phyloP scores from a whole-genome alignment of 2,797 vertebrate genomes.

The Bradypodion ventrale region DNA sequence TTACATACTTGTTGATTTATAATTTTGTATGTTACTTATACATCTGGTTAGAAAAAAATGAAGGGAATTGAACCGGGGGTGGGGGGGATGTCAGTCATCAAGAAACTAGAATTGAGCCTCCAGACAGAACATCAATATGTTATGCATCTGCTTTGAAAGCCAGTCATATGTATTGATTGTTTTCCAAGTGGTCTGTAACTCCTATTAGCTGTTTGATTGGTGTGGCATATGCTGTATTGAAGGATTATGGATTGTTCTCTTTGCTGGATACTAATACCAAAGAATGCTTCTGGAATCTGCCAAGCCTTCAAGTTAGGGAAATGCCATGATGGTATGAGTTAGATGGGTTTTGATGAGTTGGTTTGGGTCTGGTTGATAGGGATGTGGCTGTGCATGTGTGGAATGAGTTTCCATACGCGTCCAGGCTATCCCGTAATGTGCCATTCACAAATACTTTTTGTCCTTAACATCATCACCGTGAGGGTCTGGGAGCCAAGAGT shows the following conservation, averaged over 20 bases:
- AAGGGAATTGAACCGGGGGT: conserved; percentile 44
- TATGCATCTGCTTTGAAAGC: conserved; percentile 33
- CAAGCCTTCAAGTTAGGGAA: neutral
- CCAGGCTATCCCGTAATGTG: too few relatives aligned
- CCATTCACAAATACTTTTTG: too few relatives aligned
- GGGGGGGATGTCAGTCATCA: conserved; percentile 9
- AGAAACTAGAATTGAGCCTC: conserved; percentile 61
- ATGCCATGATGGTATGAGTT: rapidly evolving
- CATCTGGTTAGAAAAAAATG: neutral
- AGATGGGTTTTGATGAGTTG: too few relatives aligned
- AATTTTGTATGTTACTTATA: conserved; percentile 53
- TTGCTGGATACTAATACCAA: conserved; percentile 1
- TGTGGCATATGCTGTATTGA: conserved; percentile 5
- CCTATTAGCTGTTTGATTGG: conserved; percentile 53
- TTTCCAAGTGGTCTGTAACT: conserved; percentile 59
- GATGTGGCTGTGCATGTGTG: too few relatives aligned
- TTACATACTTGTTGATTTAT: neutral
- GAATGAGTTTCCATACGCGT: too few relatives aligned
- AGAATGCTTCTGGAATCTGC: neutral
- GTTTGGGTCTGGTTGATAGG: too few relatives aligned
- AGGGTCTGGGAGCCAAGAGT: too few relatives aligned
- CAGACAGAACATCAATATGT: neutral
- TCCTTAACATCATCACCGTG: too few relatives aligned
- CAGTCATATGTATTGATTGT: conserved; percentile 51
- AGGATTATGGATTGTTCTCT: conserved; percentile 53